Conservation (phyloP, 2,797 vertebrate species). For the Urophycis tenuis region DNA sequence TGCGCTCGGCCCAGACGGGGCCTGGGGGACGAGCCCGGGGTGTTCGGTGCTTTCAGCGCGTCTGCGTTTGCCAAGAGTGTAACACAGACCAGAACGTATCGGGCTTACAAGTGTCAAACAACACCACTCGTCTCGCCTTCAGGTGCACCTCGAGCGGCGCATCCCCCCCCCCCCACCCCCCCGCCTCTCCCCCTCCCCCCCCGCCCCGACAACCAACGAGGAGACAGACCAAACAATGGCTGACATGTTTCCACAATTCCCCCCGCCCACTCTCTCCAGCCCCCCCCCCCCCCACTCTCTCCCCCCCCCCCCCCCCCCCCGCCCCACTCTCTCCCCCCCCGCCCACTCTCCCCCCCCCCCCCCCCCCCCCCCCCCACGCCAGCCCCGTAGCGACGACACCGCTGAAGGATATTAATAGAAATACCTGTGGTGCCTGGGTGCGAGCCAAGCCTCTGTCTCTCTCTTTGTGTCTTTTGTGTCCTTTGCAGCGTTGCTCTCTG, state of each 20-base stretch:
- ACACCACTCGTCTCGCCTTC: conserved; percentile 43
- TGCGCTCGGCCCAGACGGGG: background rate
- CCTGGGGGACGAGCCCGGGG: background rate
- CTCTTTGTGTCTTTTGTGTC: conserved; percentile 35
- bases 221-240: conserved; percentile 62
- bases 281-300: conserved; percentile 13
- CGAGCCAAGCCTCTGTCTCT: conserved; percentile 45
- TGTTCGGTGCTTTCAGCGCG: background rate
- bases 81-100: conserved; percentile 32
- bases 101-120: conserved; percentile 36
- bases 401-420: conserved; percentile 70
- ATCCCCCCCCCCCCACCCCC: conserved; percentile 41
- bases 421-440: conserved; percentile 68
- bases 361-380: conserved; percentile 16
- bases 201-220: conserved; percentile 34
- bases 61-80: conserved; percentile 9
- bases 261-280: no score
- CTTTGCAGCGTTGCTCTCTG: conserved; percentile 44
- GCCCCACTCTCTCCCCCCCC: conserved; percentile 29
- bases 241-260: conserved; percentile 59
- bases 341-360: background rate
- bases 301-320: no score
- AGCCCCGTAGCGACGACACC: conserved; percentile 35
- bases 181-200: conserved; percentile 31
- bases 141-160: conserved; percentile 36